Evolutionary conservation across 2,113 vertebrate species (phyloP), one percentile per base, ranked within the genome.

Genomic region (Paradoxurus hermaphroditus): DNA sequence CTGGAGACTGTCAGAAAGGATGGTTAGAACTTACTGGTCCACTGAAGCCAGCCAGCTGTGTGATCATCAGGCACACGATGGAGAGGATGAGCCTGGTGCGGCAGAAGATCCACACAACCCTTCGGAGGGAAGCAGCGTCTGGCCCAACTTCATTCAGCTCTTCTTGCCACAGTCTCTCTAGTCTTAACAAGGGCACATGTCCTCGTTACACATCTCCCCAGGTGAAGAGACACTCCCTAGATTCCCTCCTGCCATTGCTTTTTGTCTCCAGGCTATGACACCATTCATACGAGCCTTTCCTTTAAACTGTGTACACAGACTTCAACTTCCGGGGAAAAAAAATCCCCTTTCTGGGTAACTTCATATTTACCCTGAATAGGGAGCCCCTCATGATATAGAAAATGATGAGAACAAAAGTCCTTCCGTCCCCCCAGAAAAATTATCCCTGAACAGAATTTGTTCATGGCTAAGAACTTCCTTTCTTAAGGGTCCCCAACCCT

Each of bases 1-100:
- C 97, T 97, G 97, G 97, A 94, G 97, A 97, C 82, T 85, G 90
- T 97, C 96, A 98, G 98, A 98, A 99, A 99, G 98, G 98, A 99
- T 98, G 98, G 99, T 97, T 98, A 98, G 99, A 99, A 99, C 99
- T 99, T 99, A 99, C 99, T 99, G 99, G 99, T 98, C 99, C 99
- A 98, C 99, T 99, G 98, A 99, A 99, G 98, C 99, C 99, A 8
- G 99, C 99, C 9, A 99, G 99, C 98, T 99, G 99, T 0, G 99
- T 99, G 98, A 99, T 99, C 98, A 99, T 99, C 98, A 99, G 99
- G 98, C 98, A 99, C 98, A 99, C 98, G 98, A 99, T 99, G 98
- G 99, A 99, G 91, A 99, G 98, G 97, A 99, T 98, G 96, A 99
- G 99, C 94, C 99, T 99, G 87, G 99, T 99, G 90, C 99, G 99